Evolutionary conservation across 2,113 vertebrate genomes (phyloP).

Genomic region (Guaruba guarouba): DNA sequence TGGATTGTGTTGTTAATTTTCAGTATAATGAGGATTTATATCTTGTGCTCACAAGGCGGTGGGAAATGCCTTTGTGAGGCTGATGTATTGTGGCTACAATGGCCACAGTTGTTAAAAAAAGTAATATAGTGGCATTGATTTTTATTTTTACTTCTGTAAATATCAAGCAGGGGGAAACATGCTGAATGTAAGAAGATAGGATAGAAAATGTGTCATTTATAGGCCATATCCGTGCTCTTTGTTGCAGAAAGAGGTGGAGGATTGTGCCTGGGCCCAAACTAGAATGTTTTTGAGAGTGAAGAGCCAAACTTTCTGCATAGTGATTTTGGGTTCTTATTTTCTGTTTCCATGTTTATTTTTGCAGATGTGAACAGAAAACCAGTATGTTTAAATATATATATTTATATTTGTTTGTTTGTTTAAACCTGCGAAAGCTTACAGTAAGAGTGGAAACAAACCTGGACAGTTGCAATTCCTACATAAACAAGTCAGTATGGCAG

Average conservation of each 20-base stretch:
- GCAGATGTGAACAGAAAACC: background rate
- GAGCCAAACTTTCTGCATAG: background rate
- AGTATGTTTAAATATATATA: background rate
- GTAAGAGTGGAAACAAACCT: background rate
- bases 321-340: background rate
- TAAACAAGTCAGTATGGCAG: background rate
- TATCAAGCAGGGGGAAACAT: background rate
- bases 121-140: background rate
- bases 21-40: background rate
- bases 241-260: background rate
- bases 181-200: background rate
- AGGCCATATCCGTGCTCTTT: rapidly evolving
- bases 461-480: background rate
- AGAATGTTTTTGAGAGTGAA: background rate
- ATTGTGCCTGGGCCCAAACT: rapidly evolving
- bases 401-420: background rate
- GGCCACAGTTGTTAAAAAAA: background rate
- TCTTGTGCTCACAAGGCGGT: rapidly evolving
- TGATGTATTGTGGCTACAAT: background rate
- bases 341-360: background rate
- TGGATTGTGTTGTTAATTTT: background rate
- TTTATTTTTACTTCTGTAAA: background rate
- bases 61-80: background rate
- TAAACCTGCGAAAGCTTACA: background rate
- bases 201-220: background rate